Conservation (phyloP, 30 jellyfish, hydroid and myxozoan species). For the Hydra vulgaris region DNA sequence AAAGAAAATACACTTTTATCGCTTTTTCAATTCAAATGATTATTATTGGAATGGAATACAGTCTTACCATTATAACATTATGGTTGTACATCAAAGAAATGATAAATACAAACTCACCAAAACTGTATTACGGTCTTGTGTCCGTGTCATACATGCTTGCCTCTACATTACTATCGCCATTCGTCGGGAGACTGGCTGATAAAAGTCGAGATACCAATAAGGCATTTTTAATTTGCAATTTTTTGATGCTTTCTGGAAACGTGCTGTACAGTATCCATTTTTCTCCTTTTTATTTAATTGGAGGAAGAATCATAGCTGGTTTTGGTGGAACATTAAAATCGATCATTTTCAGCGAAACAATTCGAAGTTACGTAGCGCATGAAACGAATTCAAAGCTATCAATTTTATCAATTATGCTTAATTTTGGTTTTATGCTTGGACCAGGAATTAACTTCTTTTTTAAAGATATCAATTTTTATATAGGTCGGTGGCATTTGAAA, state of each 20-base stretch:
- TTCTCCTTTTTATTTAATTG: not conserved
- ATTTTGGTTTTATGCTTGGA: not conserved
- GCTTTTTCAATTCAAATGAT: not conserved
- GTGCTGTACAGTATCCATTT: not conserved
- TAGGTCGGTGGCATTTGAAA: not conserved
- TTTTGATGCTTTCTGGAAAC: not conserved
- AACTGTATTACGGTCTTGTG: not conserved
- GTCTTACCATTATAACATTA: not conserved
- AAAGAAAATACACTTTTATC: not conserved
- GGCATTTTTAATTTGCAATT: not conserved
- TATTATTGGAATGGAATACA: not conserved
- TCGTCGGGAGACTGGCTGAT: not conserved
- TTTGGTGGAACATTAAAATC: not conserved
- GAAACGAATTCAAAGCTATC: not conserved
- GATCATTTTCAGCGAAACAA: not conserved
- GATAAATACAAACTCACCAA: not conserved
- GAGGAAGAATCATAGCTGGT: not conserved
- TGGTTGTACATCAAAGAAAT: slow-evolving; percentile 8
- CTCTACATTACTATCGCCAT: not conserved
- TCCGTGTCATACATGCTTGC: not conserved
- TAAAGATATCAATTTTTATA: not conserved
- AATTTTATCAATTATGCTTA: not conserved
- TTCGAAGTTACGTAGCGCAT: not conserved
- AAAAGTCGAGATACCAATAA: not conserved
- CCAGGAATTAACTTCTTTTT: not conserved